These are phyloP conservation scores for Plebejus melissa DNA, from an alignment of 2,888 invertebrate genomes.

Conservation along the genomic window DNA sequence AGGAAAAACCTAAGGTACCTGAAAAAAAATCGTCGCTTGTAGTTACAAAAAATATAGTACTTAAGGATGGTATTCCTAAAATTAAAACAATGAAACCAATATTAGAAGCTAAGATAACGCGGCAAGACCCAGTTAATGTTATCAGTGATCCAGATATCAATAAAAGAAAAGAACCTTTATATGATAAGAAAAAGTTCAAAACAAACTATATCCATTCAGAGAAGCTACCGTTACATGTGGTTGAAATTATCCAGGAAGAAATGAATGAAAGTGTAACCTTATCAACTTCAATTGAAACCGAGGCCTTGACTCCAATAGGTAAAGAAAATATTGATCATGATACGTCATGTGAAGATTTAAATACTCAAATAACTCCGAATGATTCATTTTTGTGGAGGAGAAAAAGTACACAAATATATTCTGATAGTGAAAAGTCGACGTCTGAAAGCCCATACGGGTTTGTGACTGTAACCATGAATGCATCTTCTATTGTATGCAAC, in stretches of 20 bases:
- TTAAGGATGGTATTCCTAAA: conserved; percentile 75
- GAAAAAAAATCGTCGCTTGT: conserved; percentile 78
- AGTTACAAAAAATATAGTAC: conserved; percentile 74
- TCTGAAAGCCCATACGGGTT: conserved; percentile 61
- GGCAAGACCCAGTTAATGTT: conserved; percentile 40
- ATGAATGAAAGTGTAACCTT: conserved; percentile 47
- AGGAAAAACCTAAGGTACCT: conserved; percentile 80
- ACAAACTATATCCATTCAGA: conserved; percentile 71
- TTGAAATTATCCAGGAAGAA: conserved; percentile 73
- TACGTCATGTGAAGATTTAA: conserved; percentile 50
- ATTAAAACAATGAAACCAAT: conserved; percentile 66
- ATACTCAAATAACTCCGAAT: conserved; percentile 77
- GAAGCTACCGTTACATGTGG: conserved; percentile 63
- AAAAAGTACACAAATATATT: conserved; percentile 67
- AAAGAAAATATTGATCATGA: conserved; percentile 35
- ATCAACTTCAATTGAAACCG: conserved; percentile 34
- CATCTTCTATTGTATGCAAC: conserved; percentile 45
- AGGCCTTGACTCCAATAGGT: conserved; percentile 32
- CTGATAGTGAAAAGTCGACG: conserved; percentile 57
- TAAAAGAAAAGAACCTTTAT: conserved; percentile 60
- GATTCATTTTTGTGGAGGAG: conserved; percentile 83
- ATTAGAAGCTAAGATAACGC: conserved; percentile 44
- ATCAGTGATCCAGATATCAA: conserved; percentile 36
- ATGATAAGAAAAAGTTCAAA: conserved; percentile 68
- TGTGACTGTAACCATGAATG: conserved; percentile 53